Evolutionary conservation across 2,113 vertebrate species (phyloP).

Genomic region (Perca flavescens): DNA sequence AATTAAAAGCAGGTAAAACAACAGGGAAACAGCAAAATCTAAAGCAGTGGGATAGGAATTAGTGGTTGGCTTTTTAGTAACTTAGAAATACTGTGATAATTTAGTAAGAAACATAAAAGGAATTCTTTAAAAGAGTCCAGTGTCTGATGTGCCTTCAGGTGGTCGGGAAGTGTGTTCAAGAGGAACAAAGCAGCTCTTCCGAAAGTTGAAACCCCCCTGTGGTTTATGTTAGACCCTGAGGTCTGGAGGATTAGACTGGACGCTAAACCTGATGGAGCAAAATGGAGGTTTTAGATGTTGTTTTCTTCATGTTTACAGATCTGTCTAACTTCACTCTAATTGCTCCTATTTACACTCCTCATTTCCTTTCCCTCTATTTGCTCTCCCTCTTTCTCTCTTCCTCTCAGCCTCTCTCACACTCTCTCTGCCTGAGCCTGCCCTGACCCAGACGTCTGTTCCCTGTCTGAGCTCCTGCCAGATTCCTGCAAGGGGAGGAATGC

Average conservation of each 20-base stretch:
- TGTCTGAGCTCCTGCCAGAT: constrained; percentile 77
- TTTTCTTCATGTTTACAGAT: constrained; percentile 16
- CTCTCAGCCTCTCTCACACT: constrained; percentile 11
- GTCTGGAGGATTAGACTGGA: neutral
- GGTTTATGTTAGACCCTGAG: constrained; percentile 18
- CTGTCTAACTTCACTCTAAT: constrained; percentile 8
- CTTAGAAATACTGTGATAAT: constrained; percentile 16
- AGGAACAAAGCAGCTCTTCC: constrained; percentile 23
- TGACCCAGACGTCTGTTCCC: constrained; percentile 78
- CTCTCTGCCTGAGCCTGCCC: constrained; percentile 65
- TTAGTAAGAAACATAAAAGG: neutral
- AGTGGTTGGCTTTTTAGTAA: constrained; percentile 11
- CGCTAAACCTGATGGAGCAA: neutral
- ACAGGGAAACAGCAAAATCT: constrained; percentile 9
- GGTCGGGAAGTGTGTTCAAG: constrained; percentile 2
- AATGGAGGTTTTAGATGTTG: constrained; percentile 2
- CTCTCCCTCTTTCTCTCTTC: constrained; percentile 3
- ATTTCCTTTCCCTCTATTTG: constrained; percentile 16
- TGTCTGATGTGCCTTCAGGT: constrained; percentile 15
- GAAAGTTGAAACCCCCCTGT: constrained; percentile 7
- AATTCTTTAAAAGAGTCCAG: constrained; percentile 5
- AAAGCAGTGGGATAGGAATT: constrained; percentile 1
- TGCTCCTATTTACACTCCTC: constrained; percentile 24
- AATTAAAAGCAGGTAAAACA: constrained; percentile 63
- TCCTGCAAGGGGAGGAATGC: constrained; percentile 77